A percentile compares a stretch with the other conserved stretches of the same genome.
These are phyloP conservation scores for Blera fallax DNA, from an alignment of 2,888 invertebrate genomes.

Conservation along the genomic window DNA sequence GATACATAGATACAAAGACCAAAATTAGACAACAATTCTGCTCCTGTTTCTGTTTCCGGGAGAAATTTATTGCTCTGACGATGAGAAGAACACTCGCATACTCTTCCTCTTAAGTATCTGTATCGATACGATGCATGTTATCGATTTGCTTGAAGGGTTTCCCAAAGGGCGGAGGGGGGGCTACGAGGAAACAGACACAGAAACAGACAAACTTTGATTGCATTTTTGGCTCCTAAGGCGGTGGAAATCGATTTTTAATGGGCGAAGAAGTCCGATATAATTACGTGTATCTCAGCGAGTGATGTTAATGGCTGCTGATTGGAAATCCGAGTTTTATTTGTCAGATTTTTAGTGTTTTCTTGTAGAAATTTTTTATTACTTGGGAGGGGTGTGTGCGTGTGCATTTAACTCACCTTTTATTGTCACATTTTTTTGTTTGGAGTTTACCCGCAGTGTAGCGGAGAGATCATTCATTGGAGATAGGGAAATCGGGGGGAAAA, in stretches of 20 bases:
- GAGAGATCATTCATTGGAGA: neutral
- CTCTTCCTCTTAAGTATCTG: neutral
- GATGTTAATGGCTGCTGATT: conserved; percentile 68
- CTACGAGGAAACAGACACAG: no score
- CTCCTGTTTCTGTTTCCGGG: conserved; percentile 64
- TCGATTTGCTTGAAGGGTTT: conserved; percentile 40
- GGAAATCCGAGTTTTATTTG: conserved; percentile 59
- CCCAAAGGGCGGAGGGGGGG: neutral
- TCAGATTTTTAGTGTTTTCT: conserved; percentile 50
- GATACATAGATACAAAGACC: conserved; percentile 15
- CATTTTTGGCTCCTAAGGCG: conserved; percentile 61
- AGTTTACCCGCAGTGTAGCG: neutral
- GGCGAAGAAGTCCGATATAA: conserved; percentile 65
- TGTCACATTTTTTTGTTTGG: neutral
- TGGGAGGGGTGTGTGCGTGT: neutral
- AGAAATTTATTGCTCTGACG: conserved; percentile 63
- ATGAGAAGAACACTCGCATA: conserved; percentile 36
- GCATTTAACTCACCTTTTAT: neutral
- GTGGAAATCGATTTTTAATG: conserved; percentile 69
- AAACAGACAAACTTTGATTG: conserved; percentile 55
- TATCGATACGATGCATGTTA: conserved; percentile 41
- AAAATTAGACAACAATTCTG: conserved; percentile 63
- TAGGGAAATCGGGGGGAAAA: neutral
- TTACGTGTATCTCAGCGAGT: conserved; percentile 53
- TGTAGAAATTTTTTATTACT: conserved; percentile 37